Conservation (phyloP, 1,140 invertebrate genomes). For the Lordiphosa stackelbergi region DNA sequence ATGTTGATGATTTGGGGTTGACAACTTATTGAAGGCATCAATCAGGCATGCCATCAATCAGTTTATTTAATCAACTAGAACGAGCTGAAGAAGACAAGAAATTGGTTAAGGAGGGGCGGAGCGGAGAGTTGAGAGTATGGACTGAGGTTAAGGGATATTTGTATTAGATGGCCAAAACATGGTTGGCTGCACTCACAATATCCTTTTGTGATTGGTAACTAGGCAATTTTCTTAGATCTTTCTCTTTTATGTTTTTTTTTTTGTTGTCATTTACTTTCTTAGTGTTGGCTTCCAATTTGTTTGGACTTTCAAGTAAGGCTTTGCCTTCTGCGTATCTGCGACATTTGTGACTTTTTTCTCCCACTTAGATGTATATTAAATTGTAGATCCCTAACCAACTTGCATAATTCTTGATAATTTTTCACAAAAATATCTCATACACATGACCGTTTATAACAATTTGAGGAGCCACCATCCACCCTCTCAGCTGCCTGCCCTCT, state of each 20-base stretch:
- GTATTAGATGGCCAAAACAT: constrained; percentile 17
- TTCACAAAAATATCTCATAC: constrained; percentile 12
- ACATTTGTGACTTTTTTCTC: too few species aligned
- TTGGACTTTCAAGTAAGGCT: too few species aligned
- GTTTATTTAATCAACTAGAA: constrained; percentile 58
- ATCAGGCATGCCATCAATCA: constrained; percentile 69
- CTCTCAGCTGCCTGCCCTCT: background rate
- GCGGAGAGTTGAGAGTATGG: background rate
- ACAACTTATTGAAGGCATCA: constrained; percentile 51
- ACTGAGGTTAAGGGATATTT: constrained; percentile 3
- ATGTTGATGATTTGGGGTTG: constrained; percentile 5
- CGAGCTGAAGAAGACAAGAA: constrained; percentile 48
- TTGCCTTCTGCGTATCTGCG: too few species aligned
- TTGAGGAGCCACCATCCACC: background rate
- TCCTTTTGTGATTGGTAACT: constrained; percentile 14
- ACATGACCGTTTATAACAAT: constrained; percentile 56
- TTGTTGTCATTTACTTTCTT: constrained; percentile 1
- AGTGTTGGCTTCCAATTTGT: too few species aligned
- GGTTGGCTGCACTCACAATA: constrained; percentile 16
- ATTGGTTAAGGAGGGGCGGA: constrained; percentile 2
- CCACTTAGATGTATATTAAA: too few species aligned
- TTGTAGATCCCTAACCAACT: background rate
- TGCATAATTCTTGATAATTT: constrained; percentile 48
- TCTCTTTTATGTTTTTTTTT: background rate
- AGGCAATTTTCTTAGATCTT: constrained; percentile 17